Base-by-base conservation (phyloP, 2,113 vertebrate species). In the Plectropomus leopardus region DNA sequence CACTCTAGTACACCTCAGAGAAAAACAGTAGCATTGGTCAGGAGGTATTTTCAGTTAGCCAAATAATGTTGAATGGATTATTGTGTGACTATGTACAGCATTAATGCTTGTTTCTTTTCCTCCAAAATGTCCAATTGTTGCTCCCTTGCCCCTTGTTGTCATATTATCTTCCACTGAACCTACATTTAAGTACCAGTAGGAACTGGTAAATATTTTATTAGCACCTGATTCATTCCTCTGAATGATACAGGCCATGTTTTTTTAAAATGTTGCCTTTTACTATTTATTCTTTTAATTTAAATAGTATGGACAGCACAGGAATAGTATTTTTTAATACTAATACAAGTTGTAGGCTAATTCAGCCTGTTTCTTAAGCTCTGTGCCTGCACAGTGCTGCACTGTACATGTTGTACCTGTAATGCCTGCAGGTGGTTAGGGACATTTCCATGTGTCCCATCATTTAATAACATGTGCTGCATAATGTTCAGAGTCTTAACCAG, bases 351-450 rank as follows among this genome's bases (percentile, higher is more conserved):
- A 19, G 9, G 10, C 1, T 14, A 14, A 26, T 26, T 61, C 26
- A 61, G 50, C 28, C 50, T 44, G 47, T 67, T 67, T 55, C n/a
- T 76, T 21, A 1, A 34, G 44, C 51, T n/a, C 70, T 24, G 57
- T 17, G 15, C 36, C 23, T 40, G 30, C 16, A 11, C 26, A 57
- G 40, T 73, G 16, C 65, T 40, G 50, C n/a, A 9, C 53, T 58
- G 44, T 48, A 58, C 51, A 48, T 57, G 44, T 26, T 72, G 51
- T 58, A 54, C 54, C 55, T 81, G 42, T 45, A 54, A 76, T 44
- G 42, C 74, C 70, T 79, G 66, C 71, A 82, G 71, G 59, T 64
- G 70, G 48, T 59, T 60, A 74, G 26, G 26, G 50, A 63, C 65
- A n/a, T 44, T 58, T 48, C 50, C 45, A 65, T 65, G 65, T 76